phyloP scores from a whole-genome alignment of 2,888 invertebrate genomes.

The Fragum whitleyi region DNA sequence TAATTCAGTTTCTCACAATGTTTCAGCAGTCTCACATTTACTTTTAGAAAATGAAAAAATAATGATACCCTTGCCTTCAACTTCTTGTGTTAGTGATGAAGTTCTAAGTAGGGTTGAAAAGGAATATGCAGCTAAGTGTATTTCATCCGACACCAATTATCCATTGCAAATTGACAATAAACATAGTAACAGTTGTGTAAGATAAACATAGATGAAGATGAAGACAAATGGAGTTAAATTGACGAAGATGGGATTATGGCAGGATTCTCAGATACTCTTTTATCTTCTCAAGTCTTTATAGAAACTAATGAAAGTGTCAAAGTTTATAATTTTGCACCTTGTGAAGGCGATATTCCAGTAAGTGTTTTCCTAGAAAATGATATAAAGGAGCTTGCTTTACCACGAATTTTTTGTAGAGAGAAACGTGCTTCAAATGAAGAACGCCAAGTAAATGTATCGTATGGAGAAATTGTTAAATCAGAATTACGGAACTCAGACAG shows the following conservation, averaged over 20 bases:
- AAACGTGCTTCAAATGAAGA: conserved; percentile 26
- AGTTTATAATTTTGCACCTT: neutral
- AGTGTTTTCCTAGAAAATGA: conserved; percentile 2
- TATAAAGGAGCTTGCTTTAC: conserved; percentile 43
- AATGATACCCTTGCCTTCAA: neutral
- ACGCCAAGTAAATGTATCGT: conserved; percentile 33
- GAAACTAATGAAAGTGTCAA: conserved; percentile 38
- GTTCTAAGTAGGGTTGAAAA: neutral
- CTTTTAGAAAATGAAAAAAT: neutral
- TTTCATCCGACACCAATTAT: neutral
- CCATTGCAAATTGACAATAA: neutral
- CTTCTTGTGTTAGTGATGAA: conserved; percentile 7
- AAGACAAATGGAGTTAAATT: conserved; percentile 55
- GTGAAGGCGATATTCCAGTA: neutral
- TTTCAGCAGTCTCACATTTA: neutral
- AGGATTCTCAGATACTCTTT: conserved; percentile 48
- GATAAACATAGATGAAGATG: conserved; percentile 21
- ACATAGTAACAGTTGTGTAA: neutral
- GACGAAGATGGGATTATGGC: conserved; percentile 46
- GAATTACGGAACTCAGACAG: conserved; percentile 51
- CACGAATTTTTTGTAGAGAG: conserved; percentile 57
- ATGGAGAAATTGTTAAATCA: conserved; percentile 35
- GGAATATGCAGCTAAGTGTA: neutral
- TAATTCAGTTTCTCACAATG: neutral
- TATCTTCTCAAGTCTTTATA: conserved; percentile 50